These are phyloP conservation scores for Ramazzottius varieornatus DNA, from an alignment of 2,888 invertebrate species.

Conservation along the genomic window DNA sequence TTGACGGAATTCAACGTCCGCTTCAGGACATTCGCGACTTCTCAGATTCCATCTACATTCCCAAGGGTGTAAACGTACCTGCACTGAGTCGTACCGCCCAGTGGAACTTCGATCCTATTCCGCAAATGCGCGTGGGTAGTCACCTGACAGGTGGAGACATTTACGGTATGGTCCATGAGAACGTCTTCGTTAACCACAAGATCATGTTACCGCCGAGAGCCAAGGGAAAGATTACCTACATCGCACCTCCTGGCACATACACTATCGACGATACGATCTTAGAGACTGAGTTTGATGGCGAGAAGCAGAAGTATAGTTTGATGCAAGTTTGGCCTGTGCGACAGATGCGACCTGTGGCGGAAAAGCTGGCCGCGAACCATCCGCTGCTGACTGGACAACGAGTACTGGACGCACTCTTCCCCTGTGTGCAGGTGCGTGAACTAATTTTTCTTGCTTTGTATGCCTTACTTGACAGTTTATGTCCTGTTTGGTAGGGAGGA, in stretches of 20 bases:
- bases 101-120: constrained; percentile 70
- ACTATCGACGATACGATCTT: constrained; percentile 79
- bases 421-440: constrained; percentile 33
- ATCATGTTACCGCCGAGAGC: constrained; percentile 76
- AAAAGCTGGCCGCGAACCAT: constrained; percentile 93
- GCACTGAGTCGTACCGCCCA: constrained; percentile 44
- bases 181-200: constrained; percentile 85
- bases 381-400: constrained; percentile 92
- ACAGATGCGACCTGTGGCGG: constrained; percentile 78
- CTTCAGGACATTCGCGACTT: constrained; percentile 74
- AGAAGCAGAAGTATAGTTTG: constrained; percentile 58
- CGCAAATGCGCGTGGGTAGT: constrained; percentile 45
- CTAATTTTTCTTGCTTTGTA: neutral
- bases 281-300: constrained; percentile 95
- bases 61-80: constrained; percentile 91
- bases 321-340: constrained; percentile 95
- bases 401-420: constrained; percentile 90
- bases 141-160: constrained; percentile 96
- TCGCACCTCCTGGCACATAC: constrained; percentile 79
- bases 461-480: neutral
- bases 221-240: constrained; percentile 81
- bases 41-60: constrained; percentile 91
- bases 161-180: constrained; percentile 84
- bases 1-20: constrained; percentile 98
- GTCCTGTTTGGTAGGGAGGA: constrained; percentile 39